Base-by-base conservation (phyloP, 2,888 invertebrate species). In the Prenolepis imparis region DNA sequence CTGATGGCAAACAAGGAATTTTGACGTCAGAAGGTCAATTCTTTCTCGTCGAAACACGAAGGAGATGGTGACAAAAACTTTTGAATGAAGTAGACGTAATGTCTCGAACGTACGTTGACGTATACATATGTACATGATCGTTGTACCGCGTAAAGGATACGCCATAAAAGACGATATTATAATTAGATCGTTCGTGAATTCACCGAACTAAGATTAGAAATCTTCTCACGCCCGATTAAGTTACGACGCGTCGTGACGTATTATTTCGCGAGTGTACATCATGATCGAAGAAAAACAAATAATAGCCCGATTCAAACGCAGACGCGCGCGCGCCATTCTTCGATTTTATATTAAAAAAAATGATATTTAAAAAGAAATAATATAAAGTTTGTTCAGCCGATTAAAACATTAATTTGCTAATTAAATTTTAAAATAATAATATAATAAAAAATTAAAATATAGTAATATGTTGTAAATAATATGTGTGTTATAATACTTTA, bases 11-110 rank as follows among this genome's bases (percentile, higher is more conserved):
- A 44, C 32, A 32, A 24, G 61, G 72, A 68, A 85, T 74, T 55
- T 78, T 92, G 92, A 92, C 92, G 93, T 92, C 93, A 92, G 82
- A 59, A 36, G 84, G 91, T 84, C 91, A 92, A 91, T 91, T 87
- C 44, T 90, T 91, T 82, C 18, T 32, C 92, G 44, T 48, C 36
- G 64, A 36, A 24, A 15, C 36, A 9, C 18, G 9, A 63, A 41
- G 21, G 57, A 18, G 57, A 36, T 36, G 59, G 6, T 4, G 44
- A 81, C 80, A 87, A 91, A 92, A 92, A 91, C 78, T 90, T 63
- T 77, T 92, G 92, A 92, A 92, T 92, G 92, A 90, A 92, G 83
- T 75, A 86, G 66, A 86, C 86, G 84, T 86, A 87, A 90, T 74
- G 52, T 72, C 48, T 77, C 64, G 59, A 18, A 64, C 41, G 59